phyloP scores from a whole-genome alignment of 2,888 invertebrate species.

The Tryphoninae sp. region DNA sequence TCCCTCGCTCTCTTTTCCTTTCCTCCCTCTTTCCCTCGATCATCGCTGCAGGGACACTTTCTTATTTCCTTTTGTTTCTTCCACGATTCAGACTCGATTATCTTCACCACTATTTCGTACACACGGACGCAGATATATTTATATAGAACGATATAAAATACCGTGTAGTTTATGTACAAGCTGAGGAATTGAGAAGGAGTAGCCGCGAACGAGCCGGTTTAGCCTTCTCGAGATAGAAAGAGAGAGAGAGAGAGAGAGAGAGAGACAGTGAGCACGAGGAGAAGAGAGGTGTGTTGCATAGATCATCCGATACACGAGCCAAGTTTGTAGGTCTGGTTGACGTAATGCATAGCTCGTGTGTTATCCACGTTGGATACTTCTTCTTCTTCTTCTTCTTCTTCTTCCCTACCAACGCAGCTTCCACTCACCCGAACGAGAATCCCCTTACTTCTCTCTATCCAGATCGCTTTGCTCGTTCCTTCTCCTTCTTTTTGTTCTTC shows the following conservation, averaged over 20 bases:
- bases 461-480: conserved; percentile 33
- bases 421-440: conserved; percentile 6
- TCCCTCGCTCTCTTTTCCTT: background rate
- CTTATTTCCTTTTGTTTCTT: conserved; percentile 30
- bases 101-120: conserved; percentile 29
- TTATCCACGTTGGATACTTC: conserved; percentile 51
- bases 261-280: background rate
- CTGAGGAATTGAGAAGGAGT: conserved; percentile 50
- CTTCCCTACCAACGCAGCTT: conserved; percentile 3
- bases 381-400: conserved; percentile 1
- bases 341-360: conserved; percentile 63
- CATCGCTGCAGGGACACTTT: conserved; percentile 56
- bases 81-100: conserved; percentile 50
- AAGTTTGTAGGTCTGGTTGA: conserved; percentile 62
- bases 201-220: conserved; percentile 50
- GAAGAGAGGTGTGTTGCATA: conserved; percentile 50
- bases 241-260: background rate
- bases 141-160: background rate
- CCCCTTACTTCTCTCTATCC: conserved; percentile 19
- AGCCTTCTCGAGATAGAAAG: conserved; percentile 32
- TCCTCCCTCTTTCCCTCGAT: conserved; percentile 12
- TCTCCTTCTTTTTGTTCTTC: conserved; percentile 23
- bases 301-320: conserved; percentile 63
- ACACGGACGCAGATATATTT: background rate
- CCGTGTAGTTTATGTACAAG: conserved; percentile 3